Percentiles rank a stretch among this genome's conserved stretches.
phyloP scores from a whole-genome alignment of 2,797 vertebrate genomes.

The Selene dorsalis region DNA sequence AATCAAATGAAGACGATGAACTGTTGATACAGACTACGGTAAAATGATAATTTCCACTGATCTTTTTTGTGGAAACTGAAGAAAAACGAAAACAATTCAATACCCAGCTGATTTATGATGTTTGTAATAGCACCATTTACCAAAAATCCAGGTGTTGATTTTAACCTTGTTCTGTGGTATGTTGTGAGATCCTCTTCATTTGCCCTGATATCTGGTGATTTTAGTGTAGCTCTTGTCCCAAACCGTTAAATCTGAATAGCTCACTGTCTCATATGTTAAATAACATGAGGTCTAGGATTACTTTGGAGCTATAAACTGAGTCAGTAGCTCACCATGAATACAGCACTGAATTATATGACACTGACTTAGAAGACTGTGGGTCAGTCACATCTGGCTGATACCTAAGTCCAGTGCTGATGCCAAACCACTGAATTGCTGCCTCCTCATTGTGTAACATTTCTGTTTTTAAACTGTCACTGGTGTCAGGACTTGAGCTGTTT shows the following conservation, averaged over 20 bases:
- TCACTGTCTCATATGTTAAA: neutral
- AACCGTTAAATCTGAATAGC: neutral
- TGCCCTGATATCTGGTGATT: neutral
- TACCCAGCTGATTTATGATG: neutral
- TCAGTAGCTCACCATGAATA: neutral
- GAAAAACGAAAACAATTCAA: neutral
- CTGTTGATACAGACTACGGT: neutral
- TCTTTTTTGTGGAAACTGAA: neutral
- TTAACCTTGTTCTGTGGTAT: neutral
- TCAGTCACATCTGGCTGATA: neutral
- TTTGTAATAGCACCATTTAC: neutral
- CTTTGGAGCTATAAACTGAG: neutral
- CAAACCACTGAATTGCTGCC: neutral
- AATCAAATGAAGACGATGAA: neutral
- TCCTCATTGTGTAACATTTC: neutral
- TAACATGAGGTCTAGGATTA: neutral
- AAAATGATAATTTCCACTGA: neutral
- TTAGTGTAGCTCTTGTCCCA: neutral
- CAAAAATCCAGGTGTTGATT: neutral
- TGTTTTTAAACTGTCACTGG: neutral
- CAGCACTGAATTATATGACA: neutral
- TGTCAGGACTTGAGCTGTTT: conserved; percentile 13
- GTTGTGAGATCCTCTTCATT: neutral
- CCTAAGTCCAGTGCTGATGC: neutral
- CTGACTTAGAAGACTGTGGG: neutral